Conservation (phyloP, 2,797 vertebrate genomes). For the Nannoperca obscura region DNA sequence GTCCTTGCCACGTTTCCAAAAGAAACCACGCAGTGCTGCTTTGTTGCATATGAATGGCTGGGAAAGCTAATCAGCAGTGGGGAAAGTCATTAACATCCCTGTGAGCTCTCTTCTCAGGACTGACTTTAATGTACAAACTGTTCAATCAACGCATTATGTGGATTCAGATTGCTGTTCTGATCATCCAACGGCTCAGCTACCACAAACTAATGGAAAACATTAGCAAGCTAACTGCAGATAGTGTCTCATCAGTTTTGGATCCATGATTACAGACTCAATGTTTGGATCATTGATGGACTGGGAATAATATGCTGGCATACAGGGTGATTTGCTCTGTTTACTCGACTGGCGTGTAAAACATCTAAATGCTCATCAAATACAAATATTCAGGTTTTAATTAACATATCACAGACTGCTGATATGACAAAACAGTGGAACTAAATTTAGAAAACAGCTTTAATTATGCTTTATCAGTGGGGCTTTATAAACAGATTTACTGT, state of each 20-base stretch:
- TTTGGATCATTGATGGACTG: conserved; percentile 70
- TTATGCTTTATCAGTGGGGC: conserved; percentile 9
- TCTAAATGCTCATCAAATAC: conserved; percentile 56
- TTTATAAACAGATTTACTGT: conserved; percentile 21
- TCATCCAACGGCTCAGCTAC: conserved; percentile 75
- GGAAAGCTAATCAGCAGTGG: conserved; percentile 75
- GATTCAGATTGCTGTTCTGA: conserved; percentile 77
- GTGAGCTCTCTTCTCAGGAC: conserved; percentile 67
- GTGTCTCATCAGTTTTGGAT: conserved; percentile 73
- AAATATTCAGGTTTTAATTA: conserved; percentile 55
- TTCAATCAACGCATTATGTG: conserved; percentile 78
- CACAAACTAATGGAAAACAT: conserved; percentile 78
- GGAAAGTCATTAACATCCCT: conserved; percentile 81
- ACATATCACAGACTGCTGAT: conserved; percentile 35
- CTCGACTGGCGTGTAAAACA: conserved; percentile 55
- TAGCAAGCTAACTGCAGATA: conserved; percentile 74
- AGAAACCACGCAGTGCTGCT: conserved; percentile 66
- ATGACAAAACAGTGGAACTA: conserved; percentile 21
- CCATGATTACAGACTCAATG: conserved; percentile 63
- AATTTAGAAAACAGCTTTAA: conserved; percentile 42
- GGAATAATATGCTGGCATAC: conserved; percentile 65
- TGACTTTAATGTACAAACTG: conserved; percentile 81
- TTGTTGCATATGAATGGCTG: conserved; percentile 69
- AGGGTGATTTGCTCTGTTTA: conserved; percentile 67
- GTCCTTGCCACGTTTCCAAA: conserved; percentile 62